These are phyloP conservation scores for Scolopax bukidnonensis DNA, from an alignment of 2,797 vertebrate genomes.

Conservation along the genomic window DNA sequence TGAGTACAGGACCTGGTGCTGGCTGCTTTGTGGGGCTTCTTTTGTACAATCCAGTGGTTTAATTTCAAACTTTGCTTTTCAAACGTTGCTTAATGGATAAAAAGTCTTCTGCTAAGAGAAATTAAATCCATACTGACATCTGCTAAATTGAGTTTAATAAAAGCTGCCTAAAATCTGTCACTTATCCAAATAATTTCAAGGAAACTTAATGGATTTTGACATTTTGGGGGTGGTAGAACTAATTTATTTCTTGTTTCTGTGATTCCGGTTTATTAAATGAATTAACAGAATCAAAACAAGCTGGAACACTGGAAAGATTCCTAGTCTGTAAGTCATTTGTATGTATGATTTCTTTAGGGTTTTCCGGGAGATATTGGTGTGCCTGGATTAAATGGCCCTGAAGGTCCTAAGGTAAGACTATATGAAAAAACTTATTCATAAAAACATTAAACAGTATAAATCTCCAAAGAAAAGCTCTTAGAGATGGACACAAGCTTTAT, in stretches of 20 bases:
- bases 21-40: background rate
- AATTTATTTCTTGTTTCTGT: slow-evolving; percentile 24
- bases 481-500: background rate
- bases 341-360: slow-evolving; percentile 82
- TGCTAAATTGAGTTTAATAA: slow-evolving; percentile 38
- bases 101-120: background rate
- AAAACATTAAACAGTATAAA: background rate
- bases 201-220: slow-evolving; percentile 3
- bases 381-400: slow-evolving; percentile 93
- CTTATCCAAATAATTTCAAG: background rate
- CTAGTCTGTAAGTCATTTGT: background rate
- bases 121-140: slow-evolving; percentile 16
- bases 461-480: background rate
- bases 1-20: background rate
- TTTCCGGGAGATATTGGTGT: slow-evolving; percentile 97
- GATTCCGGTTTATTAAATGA: slow-evolving; percentile 30
- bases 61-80: background rate
- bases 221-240: background rate
- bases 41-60: background rate
- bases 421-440: background rate
- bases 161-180: slow-evolving; percentile 9
- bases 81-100: background rate
- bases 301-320: background rate
- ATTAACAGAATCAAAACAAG: slow-evolving; percentile 2
- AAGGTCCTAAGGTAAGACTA: slow-evolving; percentile 90